A percentile compares a stretch with the other conserved stretches of the same genome.
Evolutionary conservation across 2,888 invertebrate species (phyloP).

Genomic region (Epinotia nisella): DNA sequence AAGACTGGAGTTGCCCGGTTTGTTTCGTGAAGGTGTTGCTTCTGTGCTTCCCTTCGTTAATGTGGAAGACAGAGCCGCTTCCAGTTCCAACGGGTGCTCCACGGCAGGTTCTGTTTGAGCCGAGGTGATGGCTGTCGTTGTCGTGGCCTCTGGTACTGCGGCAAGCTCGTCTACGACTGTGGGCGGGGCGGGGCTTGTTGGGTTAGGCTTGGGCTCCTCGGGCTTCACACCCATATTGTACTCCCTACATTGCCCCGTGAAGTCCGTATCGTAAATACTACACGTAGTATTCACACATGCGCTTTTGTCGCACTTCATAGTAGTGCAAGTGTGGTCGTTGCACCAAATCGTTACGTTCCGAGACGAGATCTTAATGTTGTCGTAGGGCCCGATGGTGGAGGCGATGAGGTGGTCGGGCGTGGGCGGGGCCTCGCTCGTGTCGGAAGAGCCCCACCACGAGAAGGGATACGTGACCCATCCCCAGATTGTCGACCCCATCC

Average conservation of each 20-base stretch:
- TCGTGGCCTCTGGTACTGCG: neutral
- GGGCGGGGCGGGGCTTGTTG: slow-evolving; percentile 47
- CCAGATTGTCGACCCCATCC: slow-evolving; percentile 75
- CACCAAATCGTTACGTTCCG: slow-evolving; percentile 77
- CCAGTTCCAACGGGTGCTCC: slow-evolving; percentile 68
- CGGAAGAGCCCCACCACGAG: slow-evolving; percentile 71
- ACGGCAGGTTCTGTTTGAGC: slow-evolving; percentile 50
- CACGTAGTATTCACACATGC: slow-evolving; percentile 75
- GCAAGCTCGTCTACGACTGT: slow-evolving; percentile 23
- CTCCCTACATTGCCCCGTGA: slow-evolving; percentile 74
- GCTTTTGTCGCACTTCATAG: slow-evolving; percentile 70
- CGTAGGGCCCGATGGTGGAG: slow-evolving; percentile 56
- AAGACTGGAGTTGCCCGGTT: slow-evolving; percentile 44
- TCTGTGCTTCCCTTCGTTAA: slow-evolving; percentile 53
- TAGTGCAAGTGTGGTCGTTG: slow-evolving; percentile 80
- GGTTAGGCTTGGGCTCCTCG: slow-evolving; percentile 54
- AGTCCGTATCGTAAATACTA: slow-evolving; percentile 78
- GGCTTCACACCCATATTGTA: slow-evolving; percentile 62
- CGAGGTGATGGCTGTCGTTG: slow-evolving; percentile 13
- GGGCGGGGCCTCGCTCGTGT: slow-evolving; percentile 54
- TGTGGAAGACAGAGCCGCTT: slow-evolving; percentile 70
- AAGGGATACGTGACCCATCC: slow-evolving; percentile 79
- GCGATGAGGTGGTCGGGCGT: slow-evolving; percentile 57
- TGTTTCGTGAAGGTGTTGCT: slow-evolving; percentile 31
- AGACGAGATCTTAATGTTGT: slow-evolving; percentile 63